Evolutionary conservation across 2,888 invertebrate species (phyloP).

Genomic region (Andricus quercusramuli): DNA sequence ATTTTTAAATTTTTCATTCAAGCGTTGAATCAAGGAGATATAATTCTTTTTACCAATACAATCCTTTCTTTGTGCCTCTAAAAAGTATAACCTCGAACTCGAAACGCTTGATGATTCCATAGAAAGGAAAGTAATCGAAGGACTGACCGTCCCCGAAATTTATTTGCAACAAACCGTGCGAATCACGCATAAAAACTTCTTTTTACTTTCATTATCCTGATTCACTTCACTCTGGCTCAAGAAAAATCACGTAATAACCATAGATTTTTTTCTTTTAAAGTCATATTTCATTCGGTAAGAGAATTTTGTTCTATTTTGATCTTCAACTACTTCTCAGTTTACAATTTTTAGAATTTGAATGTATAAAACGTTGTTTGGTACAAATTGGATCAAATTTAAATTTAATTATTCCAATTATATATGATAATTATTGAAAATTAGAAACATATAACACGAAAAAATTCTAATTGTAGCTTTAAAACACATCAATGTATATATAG

Average conservation of each 20-base stretch:
- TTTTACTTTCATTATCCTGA: conserved; percentile 5
- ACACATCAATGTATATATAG: too few species aligned
- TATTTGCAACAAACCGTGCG: conserved; percentile 5
- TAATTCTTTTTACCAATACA: conserved; percentile 9
- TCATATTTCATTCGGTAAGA: neutral
- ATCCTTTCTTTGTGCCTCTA: conserved; percentile 14
- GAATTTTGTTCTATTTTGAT: neutral
- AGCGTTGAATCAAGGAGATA: neutral
- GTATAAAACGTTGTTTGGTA: too few species aligned
- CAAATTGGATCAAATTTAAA: too few species aligned
- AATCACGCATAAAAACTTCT: conserved; percentile 13
- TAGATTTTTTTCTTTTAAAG: neutral
- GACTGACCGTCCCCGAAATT: conserved; percentile 38
- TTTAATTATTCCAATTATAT: too few species aligned
- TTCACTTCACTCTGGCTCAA: neutral
- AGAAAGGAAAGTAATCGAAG: conserved; percentile 54
- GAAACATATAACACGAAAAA: too few species aligned
- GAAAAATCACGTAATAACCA: neutral
- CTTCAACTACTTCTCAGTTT: too few species aligned
- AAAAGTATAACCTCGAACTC: conserved; percentile 54
- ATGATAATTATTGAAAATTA: too few species aligned
- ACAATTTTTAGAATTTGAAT: too few species aligned
- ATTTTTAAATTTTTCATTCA: neutral
- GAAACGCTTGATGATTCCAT: conserved; percentile 53
- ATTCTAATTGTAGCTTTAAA: too few species aligned